phyloP scores from a whole-genome alignment of 1,140 invertebrate species.

The Maniola jurtina region DNA sequence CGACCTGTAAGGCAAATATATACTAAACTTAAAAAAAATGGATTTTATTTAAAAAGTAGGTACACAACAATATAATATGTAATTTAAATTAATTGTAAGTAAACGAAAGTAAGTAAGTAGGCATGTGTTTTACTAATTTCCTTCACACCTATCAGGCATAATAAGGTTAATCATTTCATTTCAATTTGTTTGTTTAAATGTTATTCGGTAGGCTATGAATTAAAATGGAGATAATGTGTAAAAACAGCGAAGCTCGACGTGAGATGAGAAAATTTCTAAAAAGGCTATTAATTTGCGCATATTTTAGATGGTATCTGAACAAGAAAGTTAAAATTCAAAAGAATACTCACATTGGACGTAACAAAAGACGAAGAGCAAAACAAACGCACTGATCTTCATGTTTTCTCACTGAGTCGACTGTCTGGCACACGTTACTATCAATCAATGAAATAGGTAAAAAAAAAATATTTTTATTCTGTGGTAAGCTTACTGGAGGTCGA shows the following conservation, averaged over 20 bases:
- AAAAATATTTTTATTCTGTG: constrained; percentile 16
- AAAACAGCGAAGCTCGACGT: constrained; percentile 8
- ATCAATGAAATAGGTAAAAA: constrained; percentile 8
- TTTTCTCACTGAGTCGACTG: constrained; percentile 26
- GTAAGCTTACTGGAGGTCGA: constrained; percentile 30
- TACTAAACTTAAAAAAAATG: not conserved
- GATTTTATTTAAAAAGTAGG: too few relatives aligned
- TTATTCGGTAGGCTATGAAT: too few relatives aligned
- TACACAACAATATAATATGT: too few relatives aligned
- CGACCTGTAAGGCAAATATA: constrained; percentile 53
- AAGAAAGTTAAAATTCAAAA: constrained; percentile 32
- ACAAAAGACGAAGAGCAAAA: constrained; percentile 52
- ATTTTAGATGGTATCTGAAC: constrained; percentile 14
- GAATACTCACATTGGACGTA: constrained; percentile 62
- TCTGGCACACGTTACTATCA: constrained; percentile 21
- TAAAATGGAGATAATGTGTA: not conserved
- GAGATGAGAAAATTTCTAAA: constrained; percentile 28
- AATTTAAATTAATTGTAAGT: too few relatives aligned
- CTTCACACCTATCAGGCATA: too few relatives aligned
- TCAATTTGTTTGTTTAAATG: constrained; percentile 1
- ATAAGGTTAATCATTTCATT: not conserved
- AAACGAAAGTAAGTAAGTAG: too few relatives aligned
- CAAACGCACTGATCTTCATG: constrained; percentile 51
- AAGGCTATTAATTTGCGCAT: constrained; percentile 12
- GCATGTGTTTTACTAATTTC: too few relatives aligned